Evolutionary conservation across 1,140 invertebrate species (phyloP), one percentile per base, ranked within the genome.

Genomic region (Hestina assimilis): DNA sequence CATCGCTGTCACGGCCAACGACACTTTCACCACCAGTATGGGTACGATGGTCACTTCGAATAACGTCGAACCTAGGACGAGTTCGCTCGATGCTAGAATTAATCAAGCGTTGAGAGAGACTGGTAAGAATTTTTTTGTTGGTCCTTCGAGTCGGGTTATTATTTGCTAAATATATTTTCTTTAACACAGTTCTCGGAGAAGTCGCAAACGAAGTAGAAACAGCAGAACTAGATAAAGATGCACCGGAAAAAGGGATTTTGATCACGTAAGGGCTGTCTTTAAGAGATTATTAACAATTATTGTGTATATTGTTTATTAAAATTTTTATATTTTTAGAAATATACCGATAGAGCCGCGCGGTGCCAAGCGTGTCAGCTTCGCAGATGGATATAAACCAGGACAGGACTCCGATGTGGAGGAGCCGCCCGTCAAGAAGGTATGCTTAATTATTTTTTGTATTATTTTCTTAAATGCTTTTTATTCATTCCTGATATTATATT

Each of bases 391-490:
- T 66, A 73, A 71, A 31, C 89, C 89, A 0, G 89, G 89, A 6
- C 89, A 89, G 55, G 89, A 89, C 68, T 89, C 89, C 0, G 89
- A 89, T 35, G 69, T 72, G 0, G 89, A 89, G 58, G 75, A 80
- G 14, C 80, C 86, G 12, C 79, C 82, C 0, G 55, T 67, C 11
- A 81, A 74, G 19, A 85, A 79, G 80, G 83, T 86, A 50, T 21
- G 35, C 20, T 12, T 52, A n/a, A 35, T n/a, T n/a, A n/a, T n/a
- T n/a, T n/a, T n/a, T n/a, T n/a, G n/a, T n/a, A n/a, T n/a, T n/a
- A n/a, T n/a, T n/a, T n/a, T n/a, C n/a, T n/a, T n/a, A n/a, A n/a
- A n/a, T n/a, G n/a, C n/a, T n/a, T n/a, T n/a, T n/a, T n/a, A n/a
- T n/a, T n/a, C n/a, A n/a, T n/a, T n/a, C n/a, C n/a, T n/a, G n/a